Evolutionary conservation across 2,113 vertebrate genomes (phyloP).

Genomic region (Corvus hawaiiensis): DNA sequence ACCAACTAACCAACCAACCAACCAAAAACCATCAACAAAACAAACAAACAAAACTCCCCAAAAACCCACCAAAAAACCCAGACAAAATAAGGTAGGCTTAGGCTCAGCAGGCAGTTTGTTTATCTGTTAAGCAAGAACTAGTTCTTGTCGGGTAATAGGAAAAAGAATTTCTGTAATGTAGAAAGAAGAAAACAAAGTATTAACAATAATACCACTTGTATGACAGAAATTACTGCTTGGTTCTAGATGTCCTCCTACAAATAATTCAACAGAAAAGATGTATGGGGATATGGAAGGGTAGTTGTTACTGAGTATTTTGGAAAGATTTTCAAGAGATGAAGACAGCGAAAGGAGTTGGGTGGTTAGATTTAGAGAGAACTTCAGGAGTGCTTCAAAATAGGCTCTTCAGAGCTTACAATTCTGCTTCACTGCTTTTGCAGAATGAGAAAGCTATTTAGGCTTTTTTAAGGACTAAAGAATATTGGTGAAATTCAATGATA

Average conservation of each 20-base stretch:
- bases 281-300: neutral
- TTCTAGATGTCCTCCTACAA: neutral
- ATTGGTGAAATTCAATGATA: neutral
- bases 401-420: neutral
- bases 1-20: neutral
- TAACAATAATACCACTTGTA: neutral
- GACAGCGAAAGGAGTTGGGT: neutral
- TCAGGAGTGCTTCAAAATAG: neutral
- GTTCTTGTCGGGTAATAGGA: neutral
- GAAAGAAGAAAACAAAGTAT: neutral
- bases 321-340: neutral
- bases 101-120: neutral
- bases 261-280: neutral
- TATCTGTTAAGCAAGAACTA: neutral
- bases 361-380: neutral
- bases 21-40: neutral
- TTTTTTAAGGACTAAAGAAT: neutral
- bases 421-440: neutral
- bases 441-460: neutral
- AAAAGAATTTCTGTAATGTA: neutral
- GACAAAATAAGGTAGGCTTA: neutral
- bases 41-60: rapidly evolving
- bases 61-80: rapidly evolving
- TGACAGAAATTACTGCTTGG: neutral
- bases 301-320: neutral